A percentile compares a stretch with the other conserved stretches of the same genome.
Conservation (phyloP, 2,888 invertebrate species). For the Archips xylosteana region DNA sequence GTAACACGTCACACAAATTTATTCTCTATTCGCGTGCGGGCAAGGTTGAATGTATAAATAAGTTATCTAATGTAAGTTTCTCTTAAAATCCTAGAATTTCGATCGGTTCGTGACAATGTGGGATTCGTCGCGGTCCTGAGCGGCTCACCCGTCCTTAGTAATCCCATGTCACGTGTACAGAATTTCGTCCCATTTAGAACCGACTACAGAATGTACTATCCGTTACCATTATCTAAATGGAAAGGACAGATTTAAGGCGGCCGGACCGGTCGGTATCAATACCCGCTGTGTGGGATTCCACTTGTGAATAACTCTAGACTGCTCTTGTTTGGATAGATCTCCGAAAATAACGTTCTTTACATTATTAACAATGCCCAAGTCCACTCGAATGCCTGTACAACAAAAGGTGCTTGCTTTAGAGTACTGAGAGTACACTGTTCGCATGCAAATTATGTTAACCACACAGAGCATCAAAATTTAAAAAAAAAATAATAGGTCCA, state of each 20-base stretch:
- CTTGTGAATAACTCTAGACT: conserved; percentile 6
- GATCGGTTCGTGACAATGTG: conserved; percentile 39
- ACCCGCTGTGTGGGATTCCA: conserved; percentile 17
- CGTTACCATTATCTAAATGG: conserved; percentile 22
- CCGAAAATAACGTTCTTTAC: background rate
- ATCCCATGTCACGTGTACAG: conserved; percentile 17
- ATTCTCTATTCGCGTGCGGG: conserved; percentile 28
- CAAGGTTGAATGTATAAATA: conserved; percentile 33
- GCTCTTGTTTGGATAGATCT: background rate
- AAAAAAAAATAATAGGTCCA: too few relatives aligned
- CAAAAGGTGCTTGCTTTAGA: background rate
- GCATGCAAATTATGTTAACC: background rate
- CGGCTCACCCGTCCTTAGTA: conserved; percentile 1
- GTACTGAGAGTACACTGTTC: background rate
- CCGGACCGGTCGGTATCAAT: conserved; percentile 6
- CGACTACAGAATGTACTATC: background rate
- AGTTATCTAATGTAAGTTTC: conserved; percentile 16
- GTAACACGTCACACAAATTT: conserved; percentile 13
- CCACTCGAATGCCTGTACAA: background rate
- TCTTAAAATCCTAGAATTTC: conserved; percentile 26
- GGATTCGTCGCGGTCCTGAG: conserved; percentile 28
- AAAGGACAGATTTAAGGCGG: conserved; percentile 10
- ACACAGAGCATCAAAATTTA: background rate
- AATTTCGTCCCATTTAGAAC: conserved; percentile 22
- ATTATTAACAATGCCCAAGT: background rate